A percentile compares a stretch with the other conserved stretches of the same genome.
Evolutionary conservation across 2,888 invertebrate species (phyloP).

Genomic region (Leucania comma): DNA sequence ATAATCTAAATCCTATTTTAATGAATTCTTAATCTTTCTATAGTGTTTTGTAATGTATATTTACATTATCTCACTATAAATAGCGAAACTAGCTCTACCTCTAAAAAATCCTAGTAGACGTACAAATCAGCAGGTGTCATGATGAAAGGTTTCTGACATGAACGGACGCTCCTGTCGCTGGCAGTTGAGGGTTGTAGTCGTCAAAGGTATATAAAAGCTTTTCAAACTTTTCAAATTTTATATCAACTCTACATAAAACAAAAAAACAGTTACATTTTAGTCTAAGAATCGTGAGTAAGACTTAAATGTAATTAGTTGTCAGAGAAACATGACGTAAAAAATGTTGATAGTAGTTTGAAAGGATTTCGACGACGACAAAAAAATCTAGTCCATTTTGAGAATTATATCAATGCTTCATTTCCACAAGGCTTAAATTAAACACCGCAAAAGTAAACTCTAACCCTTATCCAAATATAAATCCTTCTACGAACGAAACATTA

Average conservation of each 20-base stretch:
- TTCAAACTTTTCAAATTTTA: no score
- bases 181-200: background rate
- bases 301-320: background rate
- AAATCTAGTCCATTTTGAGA: background rate
- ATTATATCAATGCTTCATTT: background rate
- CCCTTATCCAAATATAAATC: conserved; percentile 15
- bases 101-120: background rate
- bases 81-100: no score
- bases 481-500: conserved; percentile 13
- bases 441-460: conserved; percentile 1
- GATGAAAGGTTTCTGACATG: background rate
- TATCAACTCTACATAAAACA: no score
- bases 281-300: background rate
- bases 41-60: no score
- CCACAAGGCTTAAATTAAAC: background rate
- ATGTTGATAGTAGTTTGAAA: background rate
- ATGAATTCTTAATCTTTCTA: no score
- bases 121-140: conserved; percentile 7
- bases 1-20: no score
- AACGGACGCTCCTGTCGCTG: background rate
- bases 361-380: background rate
- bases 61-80: no score
- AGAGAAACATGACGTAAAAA: background rate
- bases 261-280: no score
- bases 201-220: no score